Base-by-base conservation (phyloP, 2,113 vertebrate genomes). In the Pao palembangensis region DNA sequence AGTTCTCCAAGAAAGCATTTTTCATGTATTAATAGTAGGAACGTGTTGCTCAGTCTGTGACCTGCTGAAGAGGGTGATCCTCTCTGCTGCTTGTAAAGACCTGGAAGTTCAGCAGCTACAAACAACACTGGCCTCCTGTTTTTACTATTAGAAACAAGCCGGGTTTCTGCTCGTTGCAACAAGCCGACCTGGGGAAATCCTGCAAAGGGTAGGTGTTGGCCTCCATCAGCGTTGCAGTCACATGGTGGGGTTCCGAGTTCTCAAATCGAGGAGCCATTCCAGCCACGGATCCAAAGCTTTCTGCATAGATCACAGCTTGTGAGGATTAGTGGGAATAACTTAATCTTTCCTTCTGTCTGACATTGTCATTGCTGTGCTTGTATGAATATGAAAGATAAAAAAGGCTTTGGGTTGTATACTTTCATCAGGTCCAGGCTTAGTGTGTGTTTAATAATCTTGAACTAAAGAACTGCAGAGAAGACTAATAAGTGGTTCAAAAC, bases 301-400 rank as follows among this genome's bases (percentile, higher is more conserved):
- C 81, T 84, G 75, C 78, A 84, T 53, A 81, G 74, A 86, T 82
- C 83, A 74, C 82, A 85, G 78, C 78, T 83, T 83, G 79, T 63
- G 79, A 81, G 87, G 86, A 88, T 90, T 89, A 90, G 66, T 77
- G 77, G 73, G 55, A 81, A 81, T 82, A 71, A 83, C 79, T 88
- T 90, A 90, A 90, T 88, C 87, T 88, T 73, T 81, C 68, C 58
- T 73, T 62, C 75, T 69, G 78, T 77, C 67, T 74, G 85, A 70
- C 81, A 48, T 67, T 69, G 66, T 69, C 67, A 67, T 58, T 67
- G 73, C 69, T 77, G 70, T 80, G 75, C 61, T 54, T 78, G 75
- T 85, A 49, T 59, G 17, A 38, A 73, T 68, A 81, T 83, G 62
- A 78, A 71, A 67, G 58, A 50, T n/a, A 17, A 4, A 7, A 7